phyloP scores from a whole-genome alignment of 92 coral and sea anemone species.

The Phenganax marumi region DNA sequence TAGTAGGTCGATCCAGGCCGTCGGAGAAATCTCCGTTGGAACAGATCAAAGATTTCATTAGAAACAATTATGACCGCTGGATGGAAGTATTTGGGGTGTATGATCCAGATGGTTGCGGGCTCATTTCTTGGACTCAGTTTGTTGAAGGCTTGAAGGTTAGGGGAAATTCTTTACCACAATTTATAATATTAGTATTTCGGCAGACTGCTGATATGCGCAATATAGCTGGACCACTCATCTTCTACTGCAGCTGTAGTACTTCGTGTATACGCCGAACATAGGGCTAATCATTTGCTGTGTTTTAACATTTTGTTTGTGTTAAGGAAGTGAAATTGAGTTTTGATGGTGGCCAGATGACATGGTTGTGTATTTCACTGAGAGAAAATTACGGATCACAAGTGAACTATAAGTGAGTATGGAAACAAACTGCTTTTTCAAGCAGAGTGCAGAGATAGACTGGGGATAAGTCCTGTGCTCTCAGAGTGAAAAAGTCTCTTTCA shows the following conservation, averaged over 20 bases:
- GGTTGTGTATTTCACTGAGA: slow-evolving; percentile 26
- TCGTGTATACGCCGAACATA: not conserved
- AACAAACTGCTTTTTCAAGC: not conserved
- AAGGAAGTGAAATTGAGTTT: slow-evolving; percentile 23
- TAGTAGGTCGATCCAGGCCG: slow-evolving; percentile 53
- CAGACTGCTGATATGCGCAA: too few relatives aligned
- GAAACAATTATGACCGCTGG: slow-evolving; percentile 75
- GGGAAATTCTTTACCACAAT: not conserved
- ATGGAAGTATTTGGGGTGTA: slow-evolving; percentile 64
- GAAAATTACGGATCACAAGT: slow-evolving; percentile 16
- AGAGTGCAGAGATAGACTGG: not conserved
- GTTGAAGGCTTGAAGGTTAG: slow-evolving; percentile 74
- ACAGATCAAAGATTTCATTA: slow-evolving; percentile 49
- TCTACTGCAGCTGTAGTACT: too few relatives aligned
- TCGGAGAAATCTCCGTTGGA: slow-evolving; percentile 3
- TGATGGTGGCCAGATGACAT: slow-evolving; percentile 35
- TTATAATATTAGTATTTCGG: not conserved
- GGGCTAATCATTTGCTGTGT: not conserved
- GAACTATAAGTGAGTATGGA: slow-evolving; percentile 15
- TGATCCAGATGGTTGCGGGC: slow-evolving; percentile 57
- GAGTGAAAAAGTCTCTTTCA: too few relatives aligned
- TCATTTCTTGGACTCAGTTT: slow-evolving; percentile 69
- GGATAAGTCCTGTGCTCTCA: not conserved
- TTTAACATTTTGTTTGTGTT: not conserved
- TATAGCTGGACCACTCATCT: too few relatives aligned